A percentile compares a stretch with the other conserved stretches of the same genome.
Conservation (phyloP, 2,888 invertebrate species). For the Campoletis raptor region DNA sequence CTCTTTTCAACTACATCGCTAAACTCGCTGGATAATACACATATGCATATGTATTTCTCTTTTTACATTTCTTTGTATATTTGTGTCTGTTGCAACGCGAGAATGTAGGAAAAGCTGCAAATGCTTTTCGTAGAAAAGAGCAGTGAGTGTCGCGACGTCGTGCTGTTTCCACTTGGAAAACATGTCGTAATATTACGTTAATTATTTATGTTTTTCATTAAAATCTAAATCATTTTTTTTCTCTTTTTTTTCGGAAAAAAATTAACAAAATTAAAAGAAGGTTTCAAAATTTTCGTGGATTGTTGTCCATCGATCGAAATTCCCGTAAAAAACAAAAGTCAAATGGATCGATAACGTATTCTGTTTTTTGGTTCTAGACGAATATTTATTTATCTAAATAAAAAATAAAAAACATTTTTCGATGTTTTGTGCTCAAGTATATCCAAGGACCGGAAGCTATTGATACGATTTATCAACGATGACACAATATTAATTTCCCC, state of each 20-base stretch:
- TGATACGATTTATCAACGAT: slow-evolving; percentile 16
- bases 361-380: background rate
- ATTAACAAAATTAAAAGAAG: background rate
- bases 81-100: slow-evolving; percentile 36
- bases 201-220: background rate
- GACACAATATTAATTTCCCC: background rate
- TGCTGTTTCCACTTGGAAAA: slow-evolving; percentile 40
- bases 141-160: slow-evolving; percentile 75
- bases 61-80: background rate
- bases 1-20: slow-evolving; percentile 44
- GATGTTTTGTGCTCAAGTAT: background rate
- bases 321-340: background rate
- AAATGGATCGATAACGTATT: background rate
- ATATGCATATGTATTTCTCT: slow-evolving; percentile 26
- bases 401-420: background rate
- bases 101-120: slow-evolving; percentile 72
- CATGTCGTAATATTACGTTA: background rate
- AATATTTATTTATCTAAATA: background rate
- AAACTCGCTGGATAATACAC: slow-evolving; percentile 13
- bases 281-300: background rate
- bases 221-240: background rate
- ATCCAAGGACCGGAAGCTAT: background rate
- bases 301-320: background rate
- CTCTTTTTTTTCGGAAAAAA: background rate
- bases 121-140: slow-evolving; percentile 62